Conservation (phyloP, 2,888 invertebrate species). For the Erebia palarica region DNA sequence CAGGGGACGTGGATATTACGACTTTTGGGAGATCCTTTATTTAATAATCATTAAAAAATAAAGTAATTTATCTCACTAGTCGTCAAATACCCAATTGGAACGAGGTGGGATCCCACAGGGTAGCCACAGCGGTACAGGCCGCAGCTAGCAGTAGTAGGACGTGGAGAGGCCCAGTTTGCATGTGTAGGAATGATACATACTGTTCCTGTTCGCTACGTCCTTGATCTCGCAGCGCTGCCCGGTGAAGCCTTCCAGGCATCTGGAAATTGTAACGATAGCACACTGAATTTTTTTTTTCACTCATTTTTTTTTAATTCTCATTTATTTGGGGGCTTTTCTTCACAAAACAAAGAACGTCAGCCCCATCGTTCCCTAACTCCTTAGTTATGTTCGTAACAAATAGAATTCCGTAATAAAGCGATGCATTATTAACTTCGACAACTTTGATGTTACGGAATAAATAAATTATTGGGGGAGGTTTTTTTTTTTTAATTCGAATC, state of each 20-base stretch:
- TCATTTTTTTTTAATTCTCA: too few species aligned
- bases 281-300: too few species aligned
- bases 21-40: too few species aligned
- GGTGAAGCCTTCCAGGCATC: constrained; percentile 91
- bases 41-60: too few species aligned
- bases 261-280: constrained; percentile 58
- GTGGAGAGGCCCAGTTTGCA: constrained; percentile 90
- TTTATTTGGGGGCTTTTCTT: too few species aligned
- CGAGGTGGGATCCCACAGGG: constrained; percentile 65
- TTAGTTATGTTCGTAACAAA: constrained; percentile 50
- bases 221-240: constrained; percentile 91
- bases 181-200: constrained; percentile 90
- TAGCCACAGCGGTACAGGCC: constrained; percentile 40
- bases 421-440: constrained; percentile 71
- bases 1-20: too few species aligned
- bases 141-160: constrained; percentile 88
- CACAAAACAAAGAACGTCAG: too few species aligned
- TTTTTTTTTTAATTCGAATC: constrained; percentile 6
- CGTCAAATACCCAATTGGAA: too few species aligned
- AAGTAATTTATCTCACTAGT: too few species aligned
- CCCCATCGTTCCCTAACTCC: too few species aligned
- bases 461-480: constrained; percentile 41
- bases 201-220: constrained; percentile 87
- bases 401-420: constrained; percentile 61
- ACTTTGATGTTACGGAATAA: constrained; percentile 50